A percentile compares a stretch with the other conserved stretches of the same genome.
Evolutionary conservation across 2,888 invertebrate species (phyloP).

Genomic region (Smittia sp.): DNA sequence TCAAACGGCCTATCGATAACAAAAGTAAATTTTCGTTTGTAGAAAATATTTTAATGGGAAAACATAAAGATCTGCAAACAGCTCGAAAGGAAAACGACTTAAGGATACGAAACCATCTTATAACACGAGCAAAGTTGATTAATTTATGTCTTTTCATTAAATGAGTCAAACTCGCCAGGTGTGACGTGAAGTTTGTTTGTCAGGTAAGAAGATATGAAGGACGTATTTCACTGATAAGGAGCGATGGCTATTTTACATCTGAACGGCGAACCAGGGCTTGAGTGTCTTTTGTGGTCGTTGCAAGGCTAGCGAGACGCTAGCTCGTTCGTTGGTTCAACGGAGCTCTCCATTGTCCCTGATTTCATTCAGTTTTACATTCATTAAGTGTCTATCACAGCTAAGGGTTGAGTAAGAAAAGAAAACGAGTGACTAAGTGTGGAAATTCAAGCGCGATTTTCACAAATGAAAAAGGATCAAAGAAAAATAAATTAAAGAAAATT

Average conservation of each 20-base stretch:
- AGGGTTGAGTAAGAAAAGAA: slow-evolving; percentile 8
- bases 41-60: background rate
- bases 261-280: slow-evolving; percentile 7
- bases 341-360: slow-evolving; percentile 20
- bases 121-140: background rate
- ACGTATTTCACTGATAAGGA: slow-evolving; percentile 40
- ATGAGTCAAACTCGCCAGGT: background rate
- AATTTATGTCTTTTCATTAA: slow-evolving; percentile 3
- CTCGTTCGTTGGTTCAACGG: background rate
- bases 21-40: too few relatives aligned
- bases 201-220: slow-evolving; percentile 39
- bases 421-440: background rate
- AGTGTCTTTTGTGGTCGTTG: slow-evolving; percentile 21
- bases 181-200: background rate
- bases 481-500: slow-evolving; percentile 13
- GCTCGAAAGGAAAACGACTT: background rate
- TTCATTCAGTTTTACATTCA: slow-evolving; percentile 35
- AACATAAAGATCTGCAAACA: background rate
- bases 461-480: background rate
- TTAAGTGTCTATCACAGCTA: slow-evolving; percentile 39
- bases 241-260: background rate
- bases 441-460: background rate
- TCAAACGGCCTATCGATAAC: background rate
- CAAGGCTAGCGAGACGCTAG: background rate
- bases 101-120: background rate